Evolutionary conservation across 2,797 vertebrate species (phyloP), one percentile per base, ranked within the genome.

Genomic region (Poecilia picta): DNA sequence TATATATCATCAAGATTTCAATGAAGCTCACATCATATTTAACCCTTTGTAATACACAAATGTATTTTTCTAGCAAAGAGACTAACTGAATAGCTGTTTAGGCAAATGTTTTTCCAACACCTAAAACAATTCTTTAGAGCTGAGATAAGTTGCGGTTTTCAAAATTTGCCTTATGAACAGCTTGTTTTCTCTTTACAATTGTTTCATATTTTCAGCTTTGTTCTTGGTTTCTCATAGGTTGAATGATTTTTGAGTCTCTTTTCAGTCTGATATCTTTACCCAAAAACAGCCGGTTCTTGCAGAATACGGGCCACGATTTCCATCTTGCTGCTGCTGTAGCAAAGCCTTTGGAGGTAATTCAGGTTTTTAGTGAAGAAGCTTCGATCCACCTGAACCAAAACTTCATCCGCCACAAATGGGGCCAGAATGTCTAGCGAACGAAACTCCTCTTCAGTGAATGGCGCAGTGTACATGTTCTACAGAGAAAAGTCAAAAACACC

Each of bases 391-490:
- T 93, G 88, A 31, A 86, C 5, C 28, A 96, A 95, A 78, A 96
- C 89, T 84, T 96, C 92, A 74, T 96, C 96, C 23, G 20, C 70
- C 84, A 96, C 95, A 82, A 94, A 96, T 0, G 96, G 87, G 0
- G 95, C 95, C 95, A 96, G 95, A 28, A 95, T 78, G 33, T 92
- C 95, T 82, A 97, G 83, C 0, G 92, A 95, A 15, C 80, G 93
- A 79, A 97, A 95, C 92, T 96, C 95, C 47, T 89, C 88, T 81
- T 94, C 91, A 0, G 95, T 95, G 89, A 95, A 96, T 62, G 77
- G 16, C 0, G 94, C 95, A 0, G 91, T 92, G 89, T 95, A 91
- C 92, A 96, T 93, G 47, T 78, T 84, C 96, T 96, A 86, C 45
- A 81, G 80, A 31, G 71, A 80, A 25, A 81, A n/a, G 18, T 1